Conservation (phyloP, 2,113 vertebrate genomes). For the Silurus meridionalis region DNA sequence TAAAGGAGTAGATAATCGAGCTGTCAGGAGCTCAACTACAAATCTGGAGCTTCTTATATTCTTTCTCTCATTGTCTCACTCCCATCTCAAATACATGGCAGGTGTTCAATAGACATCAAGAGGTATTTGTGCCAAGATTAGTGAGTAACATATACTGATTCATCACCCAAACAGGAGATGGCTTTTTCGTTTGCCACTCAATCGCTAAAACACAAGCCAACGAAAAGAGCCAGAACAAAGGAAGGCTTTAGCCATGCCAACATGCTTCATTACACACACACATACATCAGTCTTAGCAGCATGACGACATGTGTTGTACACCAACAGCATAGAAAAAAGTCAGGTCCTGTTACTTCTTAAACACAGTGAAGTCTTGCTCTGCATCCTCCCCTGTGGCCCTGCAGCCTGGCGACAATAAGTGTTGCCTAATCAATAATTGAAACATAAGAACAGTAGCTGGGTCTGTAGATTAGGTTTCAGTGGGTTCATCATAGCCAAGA, state of each 20-base stretch:
- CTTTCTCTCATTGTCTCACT: background rate
- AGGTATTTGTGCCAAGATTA: constrained; percentile 54
- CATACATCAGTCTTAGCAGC: constrained; percentile 24
- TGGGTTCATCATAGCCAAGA: constrained; percentile 66
- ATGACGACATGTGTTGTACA: constrained; percentile 55
- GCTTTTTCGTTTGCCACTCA: constrained; percentile 30
- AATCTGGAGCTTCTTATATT: constrained; percentile 52
- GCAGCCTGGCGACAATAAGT: constrained; percentile 78
- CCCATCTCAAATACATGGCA: constrained; percentile 38
- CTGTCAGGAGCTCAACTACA: constrained; percentile 67
- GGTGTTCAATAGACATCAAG: constrained; percentile 55
- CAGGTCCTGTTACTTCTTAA: constrained; percentile 71
- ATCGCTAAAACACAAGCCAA: constrained; percentile 24
- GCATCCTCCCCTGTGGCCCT: constrained; percentile 55
- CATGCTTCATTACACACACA: constrained; percentile 31
- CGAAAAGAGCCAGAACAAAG: background rate
- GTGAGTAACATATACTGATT: constrained; percentile 42
- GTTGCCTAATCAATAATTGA: constrained; percentile 88
- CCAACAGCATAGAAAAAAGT: constrained; percentile 62
- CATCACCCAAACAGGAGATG: background rate
- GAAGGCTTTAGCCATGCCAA: constrained; percentile 1
- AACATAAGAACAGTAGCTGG: constrained; percentile 80
- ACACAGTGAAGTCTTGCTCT: constrained; percentile 40
- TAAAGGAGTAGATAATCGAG: constrained; percentile 67
- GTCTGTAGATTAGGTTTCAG: constrained; percentile 74